phyloP scores from a whole-genome alignment of 2,797 vertebrate species.

The Megaceryle alcyon region DNA sequence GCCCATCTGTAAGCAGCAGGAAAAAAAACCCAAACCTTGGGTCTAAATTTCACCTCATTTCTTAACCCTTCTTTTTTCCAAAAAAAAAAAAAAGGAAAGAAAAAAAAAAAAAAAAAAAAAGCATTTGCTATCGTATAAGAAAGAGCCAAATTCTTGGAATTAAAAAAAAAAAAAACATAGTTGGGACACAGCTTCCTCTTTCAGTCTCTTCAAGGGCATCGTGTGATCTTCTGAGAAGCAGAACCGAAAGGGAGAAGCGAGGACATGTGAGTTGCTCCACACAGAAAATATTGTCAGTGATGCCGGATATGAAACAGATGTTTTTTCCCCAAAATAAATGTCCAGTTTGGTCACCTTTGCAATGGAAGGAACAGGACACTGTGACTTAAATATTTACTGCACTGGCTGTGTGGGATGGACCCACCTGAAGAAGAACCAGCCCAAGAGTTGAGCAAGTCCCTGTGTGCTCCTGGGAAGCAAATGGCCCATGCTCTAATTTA shows the following conservation, averaged over 20 bases:
- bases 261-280: background rate
- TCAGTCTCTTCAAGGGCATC: background rate
- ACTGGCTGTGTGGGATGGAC: background rate
- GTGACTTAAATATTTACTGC: background rate
- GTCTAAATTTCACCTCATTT: fast-evolving
- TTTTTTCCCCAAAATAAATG: background rate
- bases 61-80: background rate
- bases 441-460: background rate
- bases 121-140: background rate
- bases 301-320: background rate
- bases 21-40: background rate
- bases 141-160: background rate
- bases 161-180: background rate
- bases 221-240: background rate
- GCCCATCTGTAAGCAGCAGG: fast-evolving
- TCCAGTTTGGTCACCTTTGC: background rate
- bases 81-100: background rate
- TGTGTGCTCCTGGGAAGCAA: fast-evolving
- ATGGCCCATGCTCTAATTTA: background rate
- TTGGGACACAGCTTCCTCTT: background rate
- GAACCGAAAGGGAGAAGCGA: slow-evolving; percentile 44
- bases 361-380: background rate
- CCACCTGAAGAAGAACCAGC: background rate
- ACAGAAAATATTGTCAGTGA: background rate
- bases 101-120: background rate